A percentile compares a stretch with the other conserved stretches of the same genome.
Conservation (phyloP, 2,113 vertebrate genomes). For the Xiphias gladius region DNA sequence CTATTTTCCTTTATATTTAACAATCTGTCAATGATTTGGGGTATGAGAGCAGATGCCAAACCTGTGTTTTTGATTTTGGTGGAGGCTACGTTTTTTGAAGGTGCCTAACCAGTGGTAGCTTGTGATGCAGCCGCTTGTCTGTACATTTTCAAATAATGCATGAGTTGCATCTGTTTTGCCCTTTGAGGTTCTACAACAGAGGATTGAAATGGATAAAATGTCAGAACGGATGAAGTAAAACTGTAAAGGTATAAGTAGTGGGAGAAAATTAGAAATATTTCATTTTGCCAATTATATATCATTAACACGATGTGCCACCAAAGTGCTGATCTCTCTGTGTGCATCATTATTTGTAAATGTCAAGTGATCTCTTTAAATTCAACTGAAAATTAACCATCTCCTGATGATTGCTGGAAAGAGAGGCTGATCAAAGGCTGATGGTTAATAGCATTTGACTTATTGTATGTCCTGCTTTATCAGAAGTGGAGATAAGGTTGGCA, state of each 20-base stretch:
- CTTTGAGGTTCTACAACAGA: neutral
- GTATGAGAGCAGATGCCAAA: neutral
- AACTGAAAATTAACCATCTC: neutral
- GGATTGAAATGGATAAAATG: neutral
- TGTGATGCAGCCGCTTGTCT: neutral
- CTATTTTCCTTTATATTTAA: too few relatives aligned
- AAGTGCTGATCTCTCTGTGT: too few relatives aligned
- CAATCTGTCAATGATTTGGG: neutral
- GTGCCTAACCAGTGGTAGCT: too few relatives aligned
- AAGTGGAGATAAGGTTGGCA: neutral
- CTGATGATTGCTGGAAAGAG: neutral
- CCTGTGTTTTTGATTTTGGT: neutral
- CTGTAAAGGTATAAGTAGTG: neutral
- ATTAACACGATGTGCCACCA: neutral
- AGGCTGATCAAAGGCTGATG: neutral
- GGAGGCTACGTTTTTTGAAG: neutral
- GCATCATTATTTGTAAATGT: constrained; percentile 16
- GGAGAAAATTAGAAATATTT: neutral
- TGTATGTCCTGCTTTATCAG: neutral
- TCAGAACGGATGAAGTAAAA: neutral
- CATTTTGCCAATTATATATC: neutral
- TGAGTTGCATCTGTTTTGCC: neutral
- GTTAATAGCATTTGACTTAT: neutral
- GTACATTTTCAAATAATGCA: neutral
- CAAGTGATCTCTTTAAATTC: neutral